Percentiles rank a stretch among this genome's conserved stretches.
Evolutionary conservation across 2,888 invertebrate species (phyloP).

Genomic region (Erynnis tages): DNA sequence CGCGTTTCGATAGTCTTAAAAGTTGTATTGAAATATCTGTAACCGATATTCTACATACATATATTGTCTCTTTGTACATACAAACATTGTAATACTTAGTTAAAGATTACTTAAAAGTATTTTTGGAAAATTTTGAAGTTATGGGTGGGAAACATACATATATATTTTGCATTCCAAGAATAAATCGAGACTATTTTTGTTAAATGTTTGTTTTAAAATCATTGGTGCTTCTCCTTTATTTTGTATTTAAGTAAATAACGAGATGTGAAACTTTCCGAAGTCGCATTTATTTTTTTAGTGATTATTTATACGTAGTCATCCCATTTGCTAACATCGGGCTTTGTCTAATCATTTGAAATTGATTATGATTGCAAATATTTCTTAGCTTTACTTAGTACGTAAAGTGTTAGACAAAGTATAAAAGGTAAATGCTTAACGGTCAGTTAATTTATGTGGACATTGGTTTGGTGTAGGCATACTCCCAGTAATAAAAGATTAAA

Average conservation of each 20-base stretch:
- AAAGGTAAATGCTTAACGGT: conserved; percentile 7
- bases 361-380: neutral
- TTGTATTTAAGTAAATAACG: conserved; percentile 9
- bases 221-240: conserved; percentile 30
- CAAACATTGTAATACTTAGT: conserved; percentile 8
- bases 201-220: conserved; percentile 15
- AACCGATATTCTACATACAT: neutral
- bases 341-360: neutral
- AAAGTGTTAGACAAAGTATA: neutral
- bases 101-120: conserved; percentile 29
- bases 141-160: conserved; percentile 30
- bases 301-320: neutral
- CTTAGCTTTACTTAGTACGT: neutral
- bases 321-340: neutral
- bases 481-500: conserved; percentile 28
- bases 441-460: conserved; percentile 27
- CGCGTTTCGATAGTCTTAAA: neutral
- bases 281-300: conserved; percentile 22
- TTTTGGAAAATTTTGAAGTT: conserved; percentile 40
- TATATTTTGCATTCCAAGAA: conserved; percentile 40
- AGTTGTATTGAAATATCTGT: neutral
- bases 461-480: conserved; percentile 38
- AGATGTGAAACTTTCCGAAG: conserved; percentile 14
- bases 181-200: conserved; percentile 4
- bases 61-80: neutral